These are phyloP conservation scores for Colius striatus DNA, from an alignment of 2,113 vertebrate species.

Conservation along the genomic window DNA sequence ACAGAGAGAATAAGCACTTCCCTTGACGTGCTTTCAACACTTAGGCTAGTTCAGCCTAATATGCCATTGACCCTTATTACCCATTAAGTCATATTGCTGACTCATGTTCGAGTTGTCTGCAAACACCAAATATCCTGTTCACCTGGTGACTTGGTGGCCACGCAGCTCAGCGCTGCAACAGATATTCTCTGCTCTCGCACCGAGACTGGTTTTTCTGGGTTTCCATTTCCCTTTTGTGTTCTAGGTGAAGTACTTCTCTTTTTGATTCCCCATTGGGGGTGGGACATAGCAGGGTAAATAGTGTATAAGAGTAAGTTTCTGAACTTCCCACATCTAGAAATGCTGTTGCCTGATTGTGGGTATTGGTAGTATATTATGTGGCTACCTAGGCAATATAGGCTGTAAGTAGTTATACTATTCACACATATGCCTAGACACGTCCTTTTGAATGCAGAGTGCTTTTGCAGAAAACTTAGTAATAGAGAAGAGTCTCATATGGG, in stretches of 20 bases:
- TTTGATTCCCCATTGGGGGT: not conserved
- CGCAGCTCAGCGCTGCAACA: not conserved
- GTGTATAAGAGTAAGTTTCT: not conserved
- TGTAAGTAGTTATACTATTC: not conserved
- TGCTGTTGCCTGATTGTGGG: not conserved
- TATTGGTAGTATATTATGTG: not conserved
- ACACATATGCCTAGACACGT: not conserved
- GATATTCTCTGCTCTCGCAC: not conserved
- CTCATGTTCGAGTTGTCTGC: not conserved
- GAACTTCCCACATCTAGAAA: not conserved
- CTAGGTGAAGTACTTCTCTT: not conserved
- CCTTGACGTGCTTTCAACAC: not conserved
- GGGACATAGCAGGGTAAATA: fast-evolving
- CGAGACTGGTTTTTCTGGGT: not conserved
- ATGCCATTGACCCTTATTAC: not conserved
- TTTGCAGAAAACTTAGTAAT: not conserved
- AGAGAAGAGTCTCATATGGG: not conserved
- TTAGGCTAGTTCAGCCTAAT: not conserved
- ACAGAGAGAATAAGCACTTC: not conserved
- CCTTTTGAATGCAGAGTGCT: not conserved
- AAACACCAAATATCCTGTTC: not conserved
- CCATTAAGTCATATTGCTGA: not conserved
- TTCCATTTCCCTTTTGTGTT: not conserved
- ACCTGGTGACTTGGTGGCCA: not conserved
- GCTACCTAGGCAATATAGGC: not conserved